Evolutionary conservation across 1,140 invertebrate species (phyloP), one percentile per base, ranked within the genome.

Genomic region (Prorops nasuta): DNA sequence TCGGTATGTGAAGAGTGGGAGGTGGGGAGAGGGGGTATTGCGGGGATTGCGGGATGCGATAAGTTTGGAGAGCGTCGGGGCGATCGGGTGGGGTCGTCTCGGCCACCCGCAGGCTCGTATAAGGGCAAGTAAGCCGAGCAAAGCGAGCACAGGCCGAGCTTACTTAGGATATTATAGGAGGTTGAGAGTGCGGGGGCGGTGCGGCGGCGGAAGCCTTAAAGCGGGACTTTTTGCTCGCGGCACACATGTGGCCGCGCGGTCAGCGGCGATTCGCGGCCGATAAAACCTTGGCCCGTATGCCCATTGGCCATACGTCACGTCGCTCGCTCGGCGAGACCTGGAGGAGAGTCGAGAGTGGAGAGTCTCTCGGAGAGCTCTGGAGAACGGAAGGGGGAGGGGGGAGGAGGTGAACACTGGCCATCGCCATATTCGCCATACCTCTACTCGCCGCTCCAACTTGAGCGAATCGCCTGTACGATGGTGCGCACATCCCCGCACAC

Each of bases 401-500:
- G 28, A 34, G 44, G 24, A 34, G 34, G 44, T 39, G 36, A 41
- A 28, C n/a, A n/a, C n/a, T n/a, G n/a, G n/a, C n/a, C n/a, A n/a
- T n/a, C n/a, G n/a, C n/a, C n/a, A n/a, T n/a, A n/a, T n/a, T n/a
- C n/a, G n/a, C n/a, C n/a, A n/a, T n/a, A n/a, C n/a, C n/a, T n/a
- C n/a, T n/a, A n/a, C n/a, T n/a, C n/a, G n/a, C 61, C 60, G 58
- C 53, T 38, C 48, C 64, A 64, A 70, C 63, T 71, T 71, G 60
- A 73, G 59, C 67, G 63, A 69, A 71, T 71, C 69, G 69, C 58
- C 54, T 71, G 66, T 69, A 69, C 71, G 68, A 73, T 73, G 71
- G 69, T 63, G 69, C 69, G 67, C 63, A 64, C 68, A 73, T 73
- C 71, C 71, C 68, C 53, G 58, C 49, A 41, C 47, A n/a, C n/a